Evolutionary conservation across 1,140 invertebrate genomes (phyloP).

Genomic region (Lineus longissimus): DNA sequence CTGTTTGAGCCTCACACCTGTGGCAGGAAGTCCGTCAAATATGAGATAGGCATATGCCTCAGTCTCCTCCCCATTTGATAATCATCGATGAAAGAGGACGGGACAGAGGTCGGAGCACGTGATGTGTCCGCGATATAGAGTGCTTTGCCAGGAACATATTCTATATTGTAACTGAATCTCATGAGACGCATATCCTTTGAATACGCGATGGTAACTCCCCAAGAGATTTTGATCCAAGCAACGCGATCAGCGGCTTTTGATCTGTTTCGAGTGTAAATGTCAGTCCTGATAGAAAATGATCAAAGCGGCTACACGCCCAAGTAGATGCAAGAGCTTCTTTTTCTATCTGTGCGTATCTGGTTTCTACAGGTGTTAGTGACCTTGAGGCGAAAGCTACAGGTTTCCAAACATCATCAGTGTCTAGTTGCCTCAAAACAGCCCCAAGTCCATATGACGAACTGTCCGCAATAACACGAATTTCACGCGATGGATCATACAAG

Average conservation of each 20-base stretch:
- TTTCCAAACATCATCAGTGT: too few relatives aligned
- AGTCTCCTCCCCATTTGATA: background rate
- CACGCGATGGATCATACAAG: too few relatives aligned
- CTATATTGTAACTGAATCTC: background rate
- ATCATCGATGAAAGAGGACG: background rate
- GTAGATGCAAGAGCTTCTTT: background rate
- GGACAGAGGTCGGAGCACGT: background rate
- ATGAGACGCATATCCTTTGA: background rate
- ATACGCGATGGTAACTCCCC: constrained; percentile 10
- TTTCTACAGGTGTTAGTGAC: background rate
- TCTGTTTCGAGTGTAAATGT: constrained; percentile 36
- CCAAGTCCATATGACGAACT: constrained; percentile 31
- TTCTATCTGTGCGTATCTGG: background rate
- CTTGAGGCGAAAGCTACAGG: constrained; percentile 17
- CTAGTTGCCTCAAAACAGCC: constrained; percentile 3
- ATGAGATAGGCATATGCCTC: constrained; percentile 17
- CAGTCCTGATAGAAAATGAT: constrained; percentile 4
- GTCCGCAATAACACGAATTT: too few relatives aligned
- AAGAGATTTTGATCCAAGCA: constrained; percentile 18
- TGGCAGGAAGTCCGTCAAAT: background rate
- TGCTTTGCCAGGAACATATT: background rate
- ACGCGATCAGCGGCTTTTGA: constrained; percentile 45
- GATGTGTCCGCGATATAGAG: constrained; percentile 1
- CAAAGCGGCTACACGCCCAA: background rate
- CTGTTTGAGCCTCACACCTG: too few relatives aligned